Base-by-base conservation (phyloP, 2,888 invertebrate genomes). In the Drosophila emarginata region DNA sequence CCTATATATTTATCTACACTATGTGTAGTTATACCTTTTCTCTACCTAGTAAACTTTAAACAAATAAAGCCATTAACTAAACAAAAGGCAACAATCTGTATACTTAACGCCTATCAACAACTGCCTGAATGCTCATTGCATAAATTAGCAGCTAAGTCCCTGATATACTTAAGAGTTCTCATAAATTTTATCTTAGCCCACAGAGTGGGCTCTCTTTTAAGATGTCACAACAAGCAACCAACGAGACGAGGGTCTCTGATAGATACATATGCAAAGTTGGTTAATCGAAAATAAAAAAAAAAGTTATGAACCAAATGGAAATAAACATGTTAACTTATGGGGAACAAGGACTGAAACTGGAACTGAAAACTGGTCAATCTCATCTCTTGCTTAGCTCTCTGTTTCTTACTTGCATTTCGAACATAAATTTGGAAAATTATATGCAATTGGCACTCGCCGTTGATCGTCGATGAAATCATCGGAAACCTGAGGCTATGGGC, bases 361-460 rank as follows among this genome's bases (percentile, higher is more conserved):
- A 56, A 28, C 45, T 51, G 26, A 52, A 58, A 72, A 61, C 62
- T 56, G 61, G 74, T 66, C 74, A 62, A 60, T 70, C 56, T 80
- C 32, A 32, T 32, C 32, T 32, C 11, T 32, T 32, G 9, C 32
- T 32, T 32, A 32, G 32, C 32, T 32, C 32, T 32, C 9, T 32
- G 32, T 32, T 32, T 32, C 11, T 32, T 86, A 37, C 36, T 72
- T 64, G 15, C 67, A 64, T 60, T 70, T 53, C 60, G 63, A 70
- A 75, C 78, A 85, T 84, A 87, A 84, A 84, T 65, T 78, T 69
- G 6, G 64, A 75, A 73, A 82, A 87, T 87, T 82, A 84, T 84
- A 75, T 74, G 65, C 72, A 69, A 79, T 66, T 72, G 71, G 40
- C 60, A 39, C 28, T 45, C 32, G 21, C 23, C n/a, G 40, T 18